Evolutionary conservation across 2,888 invertebrate species (phyloP), one percentile per base, ranked within the genome.

Genomic region (Leucoptera coffeella): DNA sequence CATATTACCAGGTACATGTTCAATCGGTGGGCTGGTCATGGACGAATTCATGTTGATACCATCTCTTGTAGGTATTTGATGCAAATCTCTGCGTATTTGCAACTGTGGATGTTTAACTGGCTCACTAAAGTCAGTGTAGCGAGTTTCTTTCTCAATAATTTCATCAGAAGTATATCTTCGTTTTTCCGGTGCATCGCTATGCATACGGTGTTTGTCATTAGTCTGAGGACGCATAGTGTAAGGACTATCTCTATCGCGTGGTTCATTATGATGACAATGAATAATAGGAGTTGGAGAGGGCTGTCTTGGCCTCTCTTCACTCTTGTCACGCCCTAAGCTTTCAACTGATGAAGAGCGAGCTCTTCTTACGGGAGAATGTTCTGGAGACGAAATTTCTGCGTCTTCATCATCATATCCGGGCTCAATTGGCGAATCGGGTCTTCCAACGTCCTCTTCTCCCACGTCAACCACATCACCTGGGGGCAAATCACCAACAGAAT

Each of bases 401-500:
- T 69, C 61, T 25, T 69, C 69, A 31, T 73, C 72, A 32, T 78
- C 78, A 17, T 57, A 67, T 10, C 77, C 67, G 15, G 78, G 78
- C 39, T 65, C 65, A 12, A 71, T 67, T 3, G 75, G 73, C 2
- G 72, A 72, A 7, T 54, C 62, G 3, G 73, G 61, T 39, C 69
- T 49, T 12, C 69, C 69, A 19, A 64, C 57, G 36, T 79, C 78
- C 47, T 79, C 79, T 43, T 78, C 78, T 8, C 81, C 82, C 2
- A 83, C 82, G 38, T 82, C 82, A 20, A 83, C 54, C 6, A 80
- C 82, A 41, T 87, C 87, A 11, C 67, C 67, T 1, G 85, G 77
- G 0, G 86, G 87, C 0, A 88, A 85, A 46, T 90, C 90, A 1
- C 90, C 90, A 1, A 90, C 88, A 3, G 90, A 86, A 48, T 93